Percentiles rank a stretch among this genome's conserved stretches.
phyloP scores from a whole-genome alignment of 2,888 invertebrate species.

The Drosophila affinis region DNA sequence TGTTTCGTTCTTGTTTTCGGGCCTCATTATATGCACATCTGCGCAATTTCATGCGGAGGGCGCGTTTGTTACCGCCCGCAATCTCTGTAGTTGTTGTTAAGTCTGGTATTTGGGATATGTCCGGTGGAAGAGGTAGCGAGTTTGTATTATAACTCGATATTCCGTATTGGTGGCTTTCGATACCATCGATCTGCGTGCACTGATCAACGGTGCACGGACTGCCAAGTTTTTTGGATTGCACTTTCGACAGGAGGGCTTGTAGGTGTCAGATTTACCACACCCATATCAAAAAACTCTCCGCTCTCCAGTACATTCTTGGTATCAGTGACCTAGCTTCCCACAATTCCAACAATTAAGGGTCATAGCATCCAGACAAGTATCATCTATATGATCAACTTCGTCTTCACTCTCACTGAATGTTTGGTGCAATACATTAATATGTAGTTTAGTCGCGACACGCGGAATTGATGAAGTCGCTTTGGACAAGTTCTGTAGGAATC shows the following conservation, averaged over 20 bases:
- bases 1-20: no score
- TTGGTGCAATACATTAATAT: not conserved
- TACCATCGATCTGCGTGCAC: not conserved
- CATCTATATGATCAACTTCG: no score
- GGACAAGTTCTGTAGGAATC: no score
- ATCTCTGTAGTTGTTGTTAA: not conserved
- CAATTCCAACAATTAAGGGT: not conserved
- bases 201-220: not conserved
- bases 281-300: not conserved
- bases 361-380: no score
- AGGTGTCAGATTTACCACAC: not conserved
- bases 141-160: not conserved
- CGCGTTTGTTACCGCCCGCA: no score
- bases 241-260: not conserved
- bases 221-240: not conserved
- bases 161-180: constrained; percentile 3
- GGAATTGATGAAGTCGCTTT: no score
- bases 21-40: no score
- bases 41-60: no score
- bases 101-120: not conserved
- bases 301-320: not conserved
- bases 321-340: not conserved
- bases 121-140: no score
- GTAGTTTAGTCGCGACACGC: no score
- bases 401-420: no score